Percentiles rank a stretch among this genome's conserved stretches.
phyloP scores from a whole-genome alignment of 1,140 invertebrate genomes.

The Anoplolepis gracilipes region DNA sequence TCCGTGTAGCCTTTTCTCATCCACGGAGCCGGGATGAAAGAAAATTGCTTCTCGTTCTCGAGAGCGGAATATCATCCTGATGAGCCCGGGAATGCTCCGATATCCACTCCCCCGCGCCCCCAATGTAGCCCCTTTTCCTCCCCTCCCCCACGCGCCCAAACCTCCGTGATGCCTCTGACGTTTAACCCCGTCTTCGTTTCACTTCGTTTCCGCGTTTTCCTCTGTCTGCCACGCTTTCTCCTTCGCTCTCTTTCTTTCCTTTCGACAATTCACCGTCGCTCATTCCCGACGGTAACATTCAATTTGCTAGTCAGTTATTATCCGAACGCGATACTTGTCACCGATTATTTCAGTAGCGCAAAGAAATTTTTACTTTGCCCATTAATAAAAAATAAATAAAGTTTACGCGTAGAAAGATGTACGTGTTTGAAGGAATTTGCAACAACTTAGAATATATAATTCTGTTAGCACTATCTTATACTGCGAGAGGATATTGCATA shows the following conservation, averaged over 20 bases:
- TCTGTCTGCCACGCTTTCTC: slow-evolving; percentile 1
- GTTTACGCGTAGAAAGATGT: background rate
- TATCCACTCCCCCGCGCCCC: slow-evolving; percentile 63
- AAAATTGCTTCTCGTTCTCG: slow-evolving; percentile 85
- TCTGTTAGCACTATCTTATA: background rate
- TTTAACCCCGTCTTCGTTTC: slow-evolving; percentile 52
- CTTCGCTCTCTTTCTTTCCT: background rate
- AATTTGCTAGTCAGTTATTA: slow-evolving; percentile 68
- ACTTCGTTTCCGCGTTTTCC: slow-evolving; percentile 59
- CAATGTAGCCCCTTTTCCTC: background rate
- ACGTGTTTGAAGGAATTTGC: no score
- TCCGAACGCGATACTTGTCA: slow-evolving; percentile 51
- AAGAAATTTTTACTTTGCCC: slow-evolving; percentile 2
- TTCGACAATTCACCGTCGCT: slow-evolving; percentile 19
- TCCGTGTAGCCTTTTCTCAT: slow-evolving; percentile 81
- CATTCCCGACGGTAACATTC: slow-evolving; percentile 57
- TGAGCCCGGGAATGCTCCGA: slow-evolving; percentile 81
- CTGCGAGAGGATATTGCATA: background rate
- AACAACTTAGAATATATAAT: background rate
- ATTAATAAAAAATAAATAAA: slow-evolving; percentile 24
- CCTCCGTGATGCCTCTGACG: slow-evolving; percentile 54
- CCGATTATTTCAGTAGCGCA: slow-evolving; percentile 29
- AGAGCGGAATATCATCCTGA: slow-evolving; percentile 84
- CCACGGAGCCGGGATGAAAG: slow-evolving; percentile 78
- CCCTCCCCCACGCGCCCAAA: slow-evolving; percentile 7